phyloP scores from a whole-genome alignment of 1,140 invertebrate species.

The Aplysia californica region DNA sequence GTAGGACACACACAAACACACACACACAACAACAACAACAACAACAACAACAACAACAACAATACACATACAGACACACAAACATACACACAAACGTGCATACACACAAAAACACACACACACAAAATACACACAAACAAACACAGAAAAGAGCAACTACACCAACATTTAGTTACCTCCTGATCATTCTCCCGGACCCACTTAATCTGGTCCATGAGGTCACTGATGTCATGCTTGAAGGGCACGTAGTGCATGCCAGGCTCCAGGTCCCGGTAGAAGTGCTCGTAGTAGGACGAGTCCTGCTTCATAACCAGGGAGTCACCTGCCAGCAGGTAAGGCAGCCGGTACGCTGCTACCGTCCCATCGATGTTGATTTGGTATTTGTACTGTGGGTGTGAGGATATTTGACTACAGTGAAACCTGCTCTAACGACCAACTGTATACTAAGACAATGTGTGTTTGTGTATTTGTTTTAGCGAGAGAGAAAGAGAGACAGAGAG shows the following conservation, averaged over 20 bases:
- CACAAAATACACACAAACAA: background rate
- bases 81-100: background rate
- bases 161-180: constrained; percentile 59
- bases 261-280: constrained; percentile 86
- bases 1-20: no score
- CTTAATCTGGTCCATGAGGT: constrained; percentile 82
- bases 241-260: constrained; percentile 88
- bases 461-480: no score
- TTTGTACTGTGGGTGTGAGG: constrained; percentile 85
- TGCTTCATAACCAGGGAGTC: constrained; percentile 91
- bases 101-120: background rate
- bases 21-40: no score
- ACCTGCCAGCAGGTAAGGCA: constrained; percentile 91
- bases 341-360: constrained; percentile 93
- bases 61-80: background rate
- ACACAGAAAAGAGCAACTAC: background rate
- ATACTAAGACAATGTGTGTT: no score
- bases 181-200: constrained; percentile 86
- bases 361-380: constrained; percentile 96
- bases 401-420: no score
- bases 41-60: background rate
- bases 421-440: no score
- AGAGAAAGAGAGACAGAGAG: no score
- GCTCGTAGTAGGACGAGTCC: constrained; percentile 92
- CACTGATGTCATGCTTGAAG: constrained; percentile 81